Base-by-base conservation (phyloP, 1,140 invertebrate genomes). In the Dendrolimus punctatus region DNA sequence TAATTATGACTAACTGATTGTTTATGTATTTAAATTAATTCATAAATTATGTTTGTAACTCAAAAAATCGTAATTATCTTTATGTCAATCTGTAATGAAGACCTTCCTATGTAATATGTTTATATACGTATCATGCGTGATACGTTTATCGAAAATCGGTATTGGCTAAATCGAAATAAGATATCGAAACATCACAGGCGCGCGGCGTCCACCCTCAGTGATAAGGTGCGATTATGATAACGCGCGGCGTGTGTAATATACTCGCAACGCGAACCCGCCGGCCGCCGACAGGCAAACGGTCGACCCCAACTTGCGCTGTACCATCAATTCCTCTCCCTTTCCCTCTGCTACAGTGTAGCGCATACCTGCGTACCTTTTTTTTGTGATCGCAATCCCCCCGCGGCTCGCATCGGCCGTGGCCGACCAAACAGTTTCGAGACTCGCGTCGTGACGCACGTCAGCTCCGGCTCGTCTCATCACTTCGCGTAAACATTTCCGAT, bases 301-400 rank as follows among this genome's bases (percentile, higher is more conserved):
- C 51, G 40, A 46, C 50, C 38, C 55, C 23, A 49, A 8, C 42
- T 40, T 57, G 55, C 54, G 56, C 47, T 57, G 66, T 55, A 60
- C 68, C 43, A 62, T 51, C 55, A 65, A 72, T 71, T 74, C 74
- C 70, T 68, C 66, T 75, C 71, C 70, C 63, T 74, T 74, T 77
- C 71, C 66, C 68, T 69, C 64, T 62, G 70, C 71, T 55, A 65
- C 57, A 61, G 46, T 66, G 66, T 65, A 56, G 64, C 67, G 64
- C 66, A 73, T 75, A 73, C 70, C 66, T 71, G 74, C 64, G 68
- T 68, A 68, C 75, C 70, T 81, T 85, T 82, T n/a, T 81, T 79
- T 71, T 64, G 66, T 64, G 45, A 43, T 55, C 51, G 57, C 55
- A 57, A 51, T 55, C 64, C 69, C 58, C 68, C 62, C 71, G 66